These are phyloP conservation scores for Notolepis coatsorum DNA, from an alignment of 2,797 vertebrate species.

Conservation along the genomic window DNA sequence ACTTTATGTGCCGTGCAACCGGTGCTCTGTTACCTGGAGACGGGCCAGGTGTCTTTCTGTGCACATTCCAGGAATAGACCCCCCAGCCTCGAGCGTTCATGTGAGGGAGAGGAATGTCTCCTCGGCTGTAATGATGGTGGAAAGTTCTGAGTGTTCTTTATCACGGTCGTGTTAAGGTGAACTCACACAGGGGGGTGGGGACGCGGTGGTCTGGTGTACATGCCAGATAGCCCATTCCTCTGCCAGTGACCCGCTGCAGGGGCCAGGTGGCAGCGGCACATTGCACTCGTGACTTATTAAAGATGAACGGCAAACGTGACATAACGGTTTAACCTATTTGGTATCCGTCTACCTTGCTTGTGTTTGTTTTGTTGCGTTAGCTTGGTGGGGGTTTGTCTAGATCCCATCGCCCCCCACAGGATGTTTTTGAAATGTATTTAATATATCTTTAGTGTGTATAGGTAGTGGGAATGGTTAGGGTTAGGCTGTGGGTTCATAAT, in stretches of 20 bases:
- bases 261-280: background rate
- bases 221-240: background rate
- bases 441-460: too few species aligned
- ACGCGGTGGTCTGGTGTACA: background rate
- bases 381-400: too few species aligned
- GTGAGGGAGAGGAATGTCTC: slow-evolving; percentile 36
- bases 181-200: slow-evolving; percentile 21
- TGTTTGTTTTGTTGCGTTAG: background rate
- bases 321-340: background rate
- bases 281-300: too few species aligned
- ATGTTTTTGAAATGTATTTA: too few species aligned
- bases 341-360: background rate
- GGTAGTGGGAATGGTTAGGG: too few species aligned
- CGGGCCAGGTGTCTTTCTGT: slow-evolving; percentile 67
- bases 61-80: slow-evolving; percentile 55
- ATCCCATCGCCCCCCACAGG: too few species aligned
- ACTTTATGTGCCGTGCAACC: slow-evolving; percentile 3
- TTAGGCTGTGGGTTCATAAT: too few species aligned
- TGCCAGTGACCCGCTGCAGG: background rate
- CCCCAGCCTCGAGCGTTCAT: slow-evolving; percentile 18
- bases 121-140: slow-evolving; percentile 43
- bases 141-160: slow-evolving; percentile 59
- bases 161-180: slow-evolving; percentile 26
- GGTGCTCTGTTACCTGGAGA: slow-evolving; percentile 73
- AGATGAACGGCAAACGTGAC: background rate